A percentile compares a stretch with the other conserved stretches of the same genome.
Conservation (phyloP, 2,797 vertebrate species). For the Neosilurus hyrtlii region DNA sequence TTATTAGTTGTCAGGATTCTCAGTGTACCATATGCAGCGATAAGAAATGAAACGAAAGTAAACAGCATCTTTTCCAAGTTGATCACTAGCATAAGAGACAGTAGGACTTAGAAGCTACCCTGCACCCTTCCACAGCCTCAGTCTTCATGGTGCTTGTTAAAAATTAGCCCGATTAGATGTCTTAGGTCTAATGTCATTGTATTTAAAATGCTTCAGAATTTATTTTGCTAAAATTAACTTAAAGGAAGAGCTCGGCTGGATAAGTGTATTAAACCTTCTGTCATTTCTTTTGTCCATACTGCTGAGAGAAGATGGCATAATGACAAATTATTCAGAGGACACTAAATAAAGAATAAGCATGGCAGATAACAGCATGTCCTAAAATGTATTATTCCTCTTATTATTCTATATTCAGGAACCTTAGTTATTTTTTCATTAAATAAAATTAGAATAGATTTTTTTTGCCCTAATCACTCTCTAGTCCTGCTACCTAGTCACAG, state of each 20-base stretch:
- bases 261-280: conserved; percentile 65
- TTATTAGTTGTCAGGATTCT: conserved; percentile 27
- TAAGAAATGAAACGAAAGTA: conserved; percentile 7
- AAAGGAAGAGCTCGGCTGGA: conserved; percentile 64
- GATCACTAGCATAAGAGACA: not conserved
- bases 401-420: not conserved
- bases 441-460: not conserved
- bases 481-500: no score
- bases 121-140: not conserved
- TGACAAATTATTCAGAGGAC: not conserved
- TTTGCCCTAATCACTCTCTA: no score
- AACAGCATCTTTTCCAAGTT: not conserved
- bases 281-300: conserved; percentile 47
- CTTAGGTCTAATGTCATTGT: not conserved
- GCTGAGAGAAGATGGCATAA: conserved; percentile 48
- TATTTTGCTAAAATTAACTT: conserved; percentile 27
- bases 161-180: not conserved
- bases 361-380: not conserved
- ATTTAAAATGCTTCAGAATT: not conserved
- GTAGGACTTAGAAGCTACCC: not conserved
- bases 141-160: not conserved
- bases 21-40: not conserved
- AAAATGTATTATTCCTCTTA: not conserved
- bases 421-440: not conserved
- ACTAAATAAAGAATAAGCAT: not conserved